Evolutionary conservation across 2,797 vertebrate species (phyloP).

Genomic region (Cryptoblepharus egeriae): DNA sequence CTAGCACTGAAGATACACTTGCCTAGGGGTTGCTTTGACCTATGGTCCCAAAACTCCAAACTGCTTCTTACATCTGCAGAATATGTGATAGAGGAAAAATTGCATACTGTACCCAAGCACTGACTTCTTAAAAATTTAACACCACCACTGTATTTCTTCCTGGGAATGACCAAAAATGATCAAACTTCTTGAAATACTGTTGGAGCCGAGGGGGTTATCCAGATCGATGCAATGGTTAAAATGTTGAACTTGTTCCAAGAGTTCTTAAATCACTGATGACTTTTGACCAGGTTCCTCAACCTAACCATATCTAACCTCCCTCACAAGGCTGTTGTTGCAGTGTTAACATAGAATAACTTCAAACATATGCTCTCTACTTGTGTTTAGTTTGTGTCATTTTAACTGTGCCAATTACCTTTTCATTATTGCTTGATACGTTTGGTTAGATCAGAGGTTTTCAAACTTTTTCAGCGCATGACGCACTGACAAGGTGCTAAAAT

Average conservation of each 20-base stretch:
- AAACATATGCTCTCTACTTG: no score
- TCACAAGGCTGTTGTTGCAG: background rate
- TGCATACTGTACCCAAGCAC: background rate
- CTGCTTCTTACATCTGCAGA: constrained; percentile 37
- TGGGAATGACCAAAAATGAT: background rate
- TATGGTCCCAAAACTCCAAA: constrained; percentile 2
- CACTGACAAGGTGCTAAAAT: no score
- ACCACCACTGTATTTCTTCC: no score
- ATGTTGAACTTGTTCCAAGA: background rate
- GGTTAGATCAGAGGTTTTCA: no score
- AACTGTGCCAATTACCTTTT: no score
- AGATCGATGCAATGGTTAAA: background rate
- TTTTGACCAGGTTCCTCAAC: background rate
- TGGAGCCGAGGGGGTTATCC: background rate
- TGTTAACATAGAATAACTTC: no score
- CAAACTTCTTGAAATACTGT: constrained; percentile 31
- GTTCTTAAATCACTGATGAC: background rate
- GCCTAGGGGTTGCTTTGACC: constrained; percentile 57
- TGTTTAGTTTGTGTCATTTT: no score
- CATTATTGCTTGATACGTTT: no score
- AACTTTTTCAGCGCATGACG: no score
- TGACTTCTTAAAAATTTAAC: constrained; percentile 24
- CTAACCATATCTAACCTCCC: background rate
- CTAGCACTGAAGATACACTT: constrained; percentile 49
- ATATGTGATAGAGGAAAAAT: constrained; percentile 50